Evolutionary conservation across 1,140 invertebrate species (phyloP).

Genomic region (Pachypeltis micranthus): DNA sequence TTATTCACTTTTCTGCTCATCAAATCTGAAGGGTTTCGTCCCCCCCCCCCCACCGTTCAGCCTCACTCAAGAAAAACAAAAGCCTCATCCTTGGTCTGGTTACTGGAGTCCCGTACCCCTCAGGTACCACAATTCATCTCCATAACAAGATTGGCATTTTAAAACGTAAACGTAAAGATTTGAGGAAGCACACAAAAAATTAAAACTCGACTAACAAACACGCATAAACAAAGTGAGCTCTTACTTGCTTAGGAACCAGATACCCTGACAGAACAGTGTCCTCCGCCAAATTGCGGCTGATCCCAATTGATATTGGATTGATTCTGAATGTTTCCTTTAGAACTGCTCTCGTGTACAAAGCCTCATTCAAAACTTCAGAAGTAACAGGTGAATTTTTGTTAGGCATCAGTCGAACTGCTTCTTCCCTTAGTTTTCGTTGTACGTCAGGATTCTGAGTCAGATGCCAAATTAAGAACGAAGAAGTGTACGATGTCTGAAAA

Average conservation of each 20-base stretch:
- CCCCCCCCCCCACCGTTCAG: too few species aligned
- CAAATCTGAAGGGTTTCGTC: too few species aligned
- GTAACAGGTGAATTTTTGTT: constrained; percentile 40
- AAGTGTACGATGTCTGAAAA: constrained; percentile 68
- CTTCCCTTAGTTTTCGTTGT: constrained; percentile 60
- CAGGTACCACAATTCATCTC: too few species aligned
- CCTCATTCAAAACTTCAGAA: constrained; percentile 42
- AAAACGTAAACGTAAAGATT: too few species aligned
- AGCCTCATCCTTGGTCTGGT: too few species aligned
- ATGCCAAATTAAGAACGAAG: constrained; percentile 69
- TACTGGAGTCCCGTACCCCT: too few species aligned
- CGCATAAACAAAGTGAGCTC: too few species aligned
- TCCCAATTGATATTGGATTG: constrained; percentile 69
- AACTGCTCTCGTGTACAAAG: constrained; percentile 61
- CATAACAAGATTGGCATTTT: too few species aligned
- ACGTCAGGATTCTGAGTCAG: constrained; percentile 54
- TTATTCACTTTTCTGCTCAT: too few species aligned
- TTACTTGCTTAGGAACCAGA: constrained; percentile 70
- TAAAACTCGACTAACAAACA: too few species aligned
- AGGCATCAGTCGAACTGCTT: constrained; percentile 45
- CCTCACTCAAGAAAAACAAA: too few species aligned
- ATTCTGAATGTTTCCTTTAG: constrained; percentile 74
- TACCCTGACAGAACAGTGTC: constrained; percentile 71
- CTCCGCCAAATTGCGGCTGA: constrained; percentile 62
- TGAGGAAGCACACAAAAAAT: too few species aligned